Evolutionary conservation across 2,797 vertebrate species (phyloP), one percentile per base, ranked within the genome.

Genomic region (Sylvilagus floridanus): DNA sequence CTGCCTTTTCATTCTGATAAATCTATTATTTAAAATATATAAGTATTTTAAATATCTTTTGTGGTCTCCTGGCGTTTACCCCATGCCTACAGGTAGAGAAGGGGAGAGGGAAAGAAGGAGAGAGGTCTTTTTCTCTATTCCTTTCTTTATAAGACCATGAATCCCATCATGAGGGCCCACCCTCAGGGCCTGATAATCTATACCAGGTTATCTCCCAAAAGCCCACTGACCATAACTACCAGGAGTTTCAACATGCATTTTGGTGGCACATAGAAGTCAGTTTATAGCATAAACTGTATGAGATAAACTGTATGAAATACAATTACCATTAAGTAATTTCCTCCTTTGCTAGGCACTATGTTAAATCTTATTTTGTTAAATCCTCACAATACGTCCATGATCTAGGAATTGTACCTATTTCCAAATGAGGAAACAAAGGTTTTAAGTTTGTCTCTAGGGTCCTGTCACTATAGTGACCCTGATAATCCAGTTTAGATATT

Each of bases 391-490:
- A 84, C 94, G 22, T n/a, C 14, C 21, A 35, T 77, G 37, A 21
- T 66, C 5, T n/a, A 30, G 69, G 3, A 54, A 42, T 72, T 72
- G 9, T 54, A 60, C 60, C 68, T 32, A 4, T 69, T 95, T 92
- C 68, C 63, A 89, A 86, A 84, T 62, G 37, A 94, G 65, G 63
- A 90, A 63, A 57, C 32, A 85, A 63, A 87, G 62, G 32, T 62
- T 4, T 87, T 83, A 87, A 35, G 35, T 95, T 91, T 92, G 17
- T 83, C 54, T 84, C 75, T 28, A 66, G 75, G 24, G 42, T 81
- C 28, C 12, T 12, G 72, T 22, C 14, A 26, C 84, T 65, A 0
- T 37, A 24, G 26, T 37, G 63, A 92, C 63, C 52, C 71, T 81
- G 71, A 73, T 28, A 62, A 92, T 90, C 47, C 57, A 75, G 14